Percentiles rank a stretch among this genome's conserved stretches.
These are phyloP conservation scores for Xenopus borealis DNA, from an alignment of 2,113 vertebrate genomes.

Conservation along the genomic window DNA sequence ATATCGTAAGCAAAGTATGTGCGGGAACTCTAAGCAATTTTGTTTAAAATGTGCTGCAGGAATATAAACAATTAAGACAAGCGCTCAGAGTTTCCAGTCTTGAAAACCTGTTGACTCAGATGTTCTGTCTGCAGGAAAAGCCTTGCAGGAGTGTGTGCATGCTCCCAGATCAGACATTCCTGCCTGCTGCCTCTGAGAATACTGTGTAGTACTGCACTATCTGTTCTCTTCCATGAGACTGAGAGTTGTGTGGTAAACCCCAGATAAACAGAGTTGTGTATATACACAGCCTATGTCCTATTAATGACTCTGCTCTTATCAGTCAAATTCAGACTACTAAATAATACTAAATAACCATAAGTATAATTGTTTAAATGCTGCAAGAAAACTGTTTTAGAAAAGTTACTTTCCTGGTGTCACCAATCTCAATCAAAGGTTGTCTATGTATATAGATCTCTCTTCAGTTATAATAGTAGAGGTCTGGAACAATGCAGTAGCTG, in stretches of 20 bases:
- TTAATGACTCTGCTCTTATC: too few relatives aligned
- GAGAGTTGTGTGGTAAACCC: background rate
- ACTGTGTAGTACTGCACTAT: slow-evolving; percentile 48
- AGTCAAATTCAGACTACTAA: too few relatives aligned
- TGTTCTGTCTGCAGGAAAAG: slow-evolving; percentile 68
- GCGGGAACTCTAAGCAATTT: slow-evolving; percentile 70
- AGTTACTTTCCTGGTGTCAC: too few relatives aligned
- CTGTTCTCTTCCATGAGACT: slow-evolving; percentile 43
- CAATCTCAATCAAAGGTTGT: too few relatives aligned
- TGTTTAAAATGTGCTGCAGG: slow-evolving; percentile 73
- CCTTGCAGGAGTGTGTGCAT: slow-evolving; percentile 57
- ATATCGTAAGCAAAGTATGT: slow-evolving; percentile 72
- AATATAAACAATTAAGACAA: slow-evolving; percentile 75
- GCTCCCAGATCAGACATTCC: slow-evolving; percentile 59
- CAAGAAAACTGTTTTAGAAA: too few relatives aligned
- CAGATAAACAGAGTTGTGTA: too few relatives aligned
- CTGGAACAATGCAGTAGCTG: too few relatives aligned
- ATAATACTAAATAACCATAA: too few relatives aligned
- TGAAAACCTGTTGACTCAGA: slow-evolving; percentile 81
- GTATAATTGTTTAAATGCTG: too few relatives aligned
- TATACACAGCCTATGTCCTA: too few relatives aligned
- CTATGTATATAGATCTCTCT: too few relatives aligned
- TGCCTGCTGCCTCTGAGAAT: slow-evolving; percentile 45
- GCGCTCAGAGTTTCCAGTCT: slow-evolving; percentile 74
- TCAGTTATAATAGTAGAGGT: too few relatives aligned